Conservation (phyloP, 2,797 vertebrate species). For the Protosalanx chinensis region DNA sequence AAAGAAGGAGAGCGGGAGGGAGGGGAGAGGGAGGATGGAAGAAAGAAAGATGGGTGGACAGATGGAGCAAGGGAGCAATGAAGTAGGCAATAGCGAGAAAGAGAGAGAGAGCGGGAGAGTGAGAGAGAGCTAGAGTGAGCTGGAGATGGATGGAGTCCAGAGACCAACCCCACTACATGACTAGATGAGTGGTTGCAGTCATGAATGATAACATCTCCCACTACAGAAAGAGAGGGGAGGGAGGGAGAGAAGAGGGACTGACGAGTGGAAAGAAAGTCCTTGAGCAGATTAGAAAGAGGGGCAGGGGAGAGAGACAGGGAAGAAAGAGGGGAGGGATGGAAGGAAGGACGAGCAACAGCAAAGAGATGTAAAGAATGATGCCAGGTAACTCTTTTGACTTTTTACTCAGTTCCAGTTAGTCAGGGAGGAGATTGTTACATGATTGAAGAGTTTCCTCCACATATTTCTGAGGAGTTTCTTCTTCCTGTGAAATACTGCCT, state of each 20-base stretch:
- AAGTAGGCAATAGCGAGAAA: too few relatives aligned
- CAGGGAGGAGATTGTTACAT: slow-evolving; percentile 1
- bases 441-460: slow-evolving; percentile 23
- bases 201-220: slow-evolving; percentile 1
- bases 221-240: not conserved
- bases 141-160: not conserved
- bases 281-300: not conserved
- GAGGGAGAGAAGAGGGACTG: not conserved
- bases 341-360: not conserved
- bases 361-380: not conserved
- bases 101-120: not conserved
- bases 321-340: not conserved
- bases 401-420: not conserved
- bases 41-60: not conserved
- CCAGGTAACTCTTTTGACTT: not conserved
- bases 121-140: not conserved
- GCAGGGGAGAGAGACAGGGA: not conserved
- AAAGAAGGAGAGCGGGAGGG: not conserved
- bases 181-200: not conserved
- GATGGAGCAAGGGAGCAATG: not conserved
- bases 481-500: slow-evolving; percentile 17
- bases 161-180: not conserved
- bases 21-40: not conserved
- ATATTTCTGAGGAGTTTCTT: not conserved
- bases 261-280: not conserved